phyloP scores from a whole-genome alignment of 2,797 vertebrate genomes.

The Passerculus sandwichensis region DNA sequence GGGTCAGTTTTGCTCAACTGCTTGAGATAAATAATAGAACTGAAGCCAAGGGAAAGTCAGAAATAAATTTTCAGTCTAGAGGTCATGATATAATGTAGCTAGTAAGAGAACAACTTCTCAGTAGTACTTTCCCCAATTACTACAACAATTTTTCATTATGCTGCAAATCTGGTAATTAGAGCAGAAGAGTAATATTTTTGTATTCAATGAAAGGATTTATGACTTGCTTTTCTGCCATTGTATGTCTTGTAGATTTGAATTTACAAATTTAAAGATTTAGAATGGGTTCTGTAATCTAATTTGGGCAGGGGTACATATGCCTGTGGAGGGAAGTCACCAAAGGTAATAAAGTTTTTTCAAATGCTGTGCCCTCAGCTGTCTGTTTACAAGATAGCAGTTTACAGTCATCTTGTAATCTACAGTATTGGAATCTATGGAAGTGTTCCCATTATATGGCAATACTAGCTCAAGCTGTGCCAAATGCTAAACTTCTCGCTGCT shows the following conservation, averaged over 20 bases:
- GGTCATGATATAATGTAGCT: neutral
- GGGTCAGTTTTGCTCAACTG: neutral
- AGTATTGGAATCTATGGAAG: neutral
- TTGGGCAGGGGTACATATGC: neutral
- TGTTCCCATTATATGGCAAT: neutral
- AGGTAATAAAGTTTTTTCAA: neutral
- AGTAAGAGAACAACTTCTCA: neutral
- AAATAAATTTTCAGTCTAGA: neutral
- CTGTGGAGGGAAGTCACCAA: neutral
- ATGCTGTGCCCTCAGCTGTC: neutral
- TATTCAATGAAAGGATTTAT: neutral
- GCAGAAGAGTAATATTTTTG: neutral
- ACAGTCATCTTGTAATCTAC: neutral
- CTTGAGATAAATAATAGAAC: neutral
- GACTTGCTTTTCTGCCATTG: neutral
- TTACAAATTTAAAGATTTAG: neutral
- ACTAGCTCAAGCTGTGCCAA: neutral
- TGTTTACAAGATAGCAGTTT: neutral
- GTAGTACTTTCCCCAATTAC: neutral
- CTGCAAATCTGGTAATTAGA: neutral
- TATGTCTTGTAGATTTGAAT: neutral
- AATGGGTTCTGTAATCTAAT: neutral
- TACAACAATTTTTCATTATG: neutral
- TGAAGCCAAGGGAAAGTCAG: neutral
- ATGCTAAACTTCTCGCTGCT: neutral